Conservation (phyloP, 2,113 vertebrate species). For the Delphinapterus leucas region DNA sequence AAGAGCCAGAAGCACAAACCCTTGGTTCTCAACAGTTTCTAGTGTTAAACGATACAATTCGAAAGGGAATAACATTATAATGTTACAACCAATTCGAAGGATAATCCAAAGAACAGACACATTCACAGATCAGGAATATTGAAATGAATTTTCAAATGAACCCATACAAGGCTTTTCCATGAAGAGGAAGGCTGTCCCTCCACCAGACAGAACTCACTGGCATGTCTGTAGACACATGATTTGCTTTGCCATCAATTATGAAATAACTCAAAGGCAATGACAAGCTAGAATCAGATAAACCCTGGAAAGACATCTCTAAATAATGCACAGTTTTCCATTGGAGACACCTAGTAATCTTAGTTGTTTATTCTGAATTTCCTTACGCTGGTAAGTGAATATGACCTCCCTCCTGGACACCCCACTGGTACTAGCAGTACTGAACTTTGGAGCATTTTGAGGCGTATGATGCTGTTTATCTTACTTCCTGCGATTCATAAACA, state of each 20-base stretch:
- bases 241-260: not conserved
- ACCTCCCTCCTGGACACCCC: not conserved
- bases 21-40: not conserved
- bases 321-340: not conserved
- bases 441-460: not conserved
- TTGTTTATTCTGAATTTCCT: not conserved
- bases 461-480: not conserved
- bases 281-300: not conserved
- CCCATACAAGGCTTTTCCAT: not conserved
- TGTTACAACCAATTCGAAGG: not conserved
- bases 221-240: not conserved
- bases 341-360: not conserved
- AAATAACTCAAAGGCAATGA: not conserved
- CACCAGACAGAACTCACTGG: not conserved
- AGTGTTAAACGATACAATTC: not conserved
- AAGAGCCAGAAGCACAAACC: not conserved
- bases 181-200: not conserved
- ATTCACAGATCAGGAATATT: not conserved
- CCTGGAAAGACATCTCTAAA: not conserved
- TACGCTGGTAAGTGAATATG: not conserved
- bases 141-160: conserved; percentile 6
- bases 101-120: not conserved
- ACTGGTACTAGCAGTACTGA: not conserved
- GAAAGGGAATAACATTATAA: not conserved
- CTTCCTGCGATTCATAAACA: not conserved